Base-by-base conservation (phyloP, 2,797 vertebrate genomes). In the Pseudochromis fuscus region DNA sequence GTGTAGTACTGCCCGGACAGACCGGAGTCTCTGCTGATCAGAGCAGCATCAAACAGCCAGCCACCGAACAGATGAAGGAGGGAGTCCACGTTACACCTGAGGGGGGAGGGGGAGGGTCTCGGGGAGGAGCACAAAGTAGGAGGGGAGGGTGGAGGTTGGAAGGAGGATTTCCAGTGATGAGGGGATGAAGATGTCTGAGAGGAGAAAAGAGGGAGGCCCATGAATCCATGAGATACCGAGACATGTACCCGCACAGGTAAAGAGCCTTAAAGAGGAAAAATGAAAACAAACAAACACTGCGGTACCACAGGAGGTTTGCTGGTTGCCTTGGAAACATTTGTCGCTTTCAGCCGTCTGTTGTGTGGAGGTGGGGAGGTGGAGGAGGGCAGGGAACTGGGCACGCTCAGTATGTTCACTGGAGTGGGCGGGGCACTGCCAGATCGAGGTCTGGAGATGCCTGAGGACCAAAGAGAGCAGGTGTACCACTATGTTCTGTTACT, bases 1-100 rank as follows among this genome's bases (percentile, higher is more conserved):
- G 5, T 7, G 16, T 10, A 27, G 16, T 27, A 77, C 66, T 72
- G 16, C 74, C 70, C 12, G 6, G 27, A 94, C 93, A 38, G 94
- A 95, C 87, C 96, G 94, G 83, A 95, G 94, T 92, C 95, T 96
- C 93, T 95, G 88, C 95, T 94, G 80, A 96, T 94, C 81, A 97
- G 94, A 9, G 95, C 95, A 67, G 96, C 97, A 79, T 98, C 97
- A 83, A 98, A 98, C 76, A 98, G 87, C 96, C 97, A 98, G 0
- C 94, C 94, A 74, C 96, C 96, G 73, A 98, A 98, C 65, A 98
- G 94, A 88, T 98, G 97, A 80, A 98, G 91, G 82, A 98, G 94
- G 82, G 96, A 97, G 92, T 98, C 97, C 89, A 97, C 93, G 72
- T 96, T 96, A 72, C 96, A 96, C 88, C 97, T 95, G 68, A 93